Conservation (phyloP, 2,113 vertebrate genomes). For the Mus spicilegus region DNA sequence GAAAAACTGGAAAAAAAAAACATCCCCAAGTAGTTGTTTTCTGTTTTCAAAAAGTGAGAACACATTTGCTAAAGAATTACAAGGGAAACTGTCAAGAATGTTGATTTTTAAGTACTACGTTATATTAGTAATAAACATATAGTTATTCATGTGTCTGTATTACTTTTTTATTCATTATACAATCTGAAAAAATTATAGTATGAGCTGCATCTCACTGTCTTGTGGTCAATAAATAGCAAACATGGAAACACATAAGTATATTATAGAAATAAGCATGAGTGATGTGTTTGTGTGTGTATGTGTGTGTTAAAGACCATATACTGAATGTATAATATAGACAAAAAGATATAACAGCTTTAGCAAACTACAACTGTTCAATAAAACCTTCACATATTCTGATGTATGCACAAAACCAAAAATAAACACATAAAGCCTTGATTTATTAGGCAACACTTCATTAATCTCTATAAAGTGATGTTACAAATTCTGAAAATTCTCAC, state of each 20-base stretch:
- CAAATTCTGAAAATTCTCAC: neutral
- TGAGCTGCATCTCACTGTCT: neutral
- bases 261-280: neutral
- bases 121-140: neutral
- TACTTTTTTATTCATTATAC: neutral
- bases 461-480: neutral
- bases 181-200: neutral
- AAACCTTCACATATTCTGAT: neutral
- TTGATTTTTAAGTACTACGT: neutral
- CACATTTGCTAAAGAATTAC: neutral
- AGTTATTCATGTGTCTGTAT: neutral
- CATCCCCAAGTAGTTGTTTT: neutral
- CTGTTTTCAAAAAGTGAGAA: neutral
- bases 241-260: neutral
- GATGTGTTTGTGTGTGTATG: neutral
- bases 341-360: neutral
- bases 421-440: neutral
- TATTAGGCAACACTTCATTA: neutral
- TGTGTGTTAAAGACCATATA: neutral
- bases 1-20: neutral
- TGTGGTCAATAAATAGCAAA: neutral
- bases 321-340: neutral
- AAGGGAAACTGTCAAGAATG: neutral
- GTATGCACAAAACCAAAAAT: neutral
- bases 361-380: neutral